Evolutionary conservation across 2,797 vertebrate species (phyloP).

Genomic region (Steatocranus sp.): DNA sequence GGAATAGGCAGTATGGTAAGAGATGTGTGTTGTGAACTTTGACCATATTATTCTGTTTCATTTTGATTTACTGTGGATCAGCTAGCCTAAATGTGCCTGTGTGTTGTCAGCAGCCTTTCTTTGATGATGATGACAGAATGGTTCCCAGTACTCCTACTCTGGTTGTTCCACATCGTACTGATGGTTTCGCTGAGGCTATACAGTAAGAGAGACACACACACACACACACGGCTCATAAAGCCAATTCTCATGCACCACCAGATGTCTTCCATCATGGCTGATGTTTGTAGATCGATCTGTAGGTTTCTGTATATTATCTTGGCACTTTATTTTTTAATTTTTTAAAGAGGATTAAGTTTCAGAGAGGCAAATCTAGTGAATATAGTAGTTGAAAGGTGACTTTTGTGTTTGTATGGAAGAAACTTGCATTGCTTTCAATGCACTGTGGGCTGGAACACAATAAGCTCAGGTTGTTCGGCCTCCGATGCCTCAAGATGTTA

Average conservation of each 20-base stretch:
- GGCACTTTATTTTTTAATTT: neutral
- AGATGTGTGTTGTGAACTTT: neutral
- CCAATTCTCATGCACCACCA: neutral
- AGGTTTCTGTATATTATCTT: neutral
- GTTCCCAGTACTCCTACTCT: constrained; percentile 97
- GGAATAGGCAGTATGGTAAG: constrained; percentile 92
- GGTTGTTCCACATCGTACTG: constrained; percentile 95
- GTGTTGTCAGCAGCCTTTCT: constrained; percentile 88
- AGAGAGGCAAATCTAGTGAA: neutral
- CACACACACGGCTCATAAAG: neutral
- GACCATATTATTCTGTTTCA: neutral
- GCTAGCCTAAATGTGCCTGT: neutral
- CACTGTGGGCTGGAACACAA: neutral
- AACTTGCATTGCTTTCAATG: neutral
- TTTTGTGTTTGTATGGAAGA: neutral
- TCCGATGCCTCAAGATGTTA: neutral
- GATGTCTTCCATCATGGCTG: neutral
- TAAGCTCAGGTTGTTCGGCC: neutral
- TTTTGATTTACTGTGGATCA: neutral
- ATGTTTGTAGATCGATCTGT: neutral
- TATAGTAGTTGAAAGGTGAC: neutral
- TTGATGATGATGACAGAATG: constrained; percentile 97
- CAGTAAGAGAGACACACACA: constrained; percentile 79
- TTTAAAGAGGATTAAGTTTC: neutral
- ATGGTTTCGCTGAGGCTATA: constrained; percentile 97